Evolutionary conservation across 2,113 vertebrate genomes (phyloP), one percentile per base, ranked within the genome.

Genomic region (Mastomys natalensis): DNA sequence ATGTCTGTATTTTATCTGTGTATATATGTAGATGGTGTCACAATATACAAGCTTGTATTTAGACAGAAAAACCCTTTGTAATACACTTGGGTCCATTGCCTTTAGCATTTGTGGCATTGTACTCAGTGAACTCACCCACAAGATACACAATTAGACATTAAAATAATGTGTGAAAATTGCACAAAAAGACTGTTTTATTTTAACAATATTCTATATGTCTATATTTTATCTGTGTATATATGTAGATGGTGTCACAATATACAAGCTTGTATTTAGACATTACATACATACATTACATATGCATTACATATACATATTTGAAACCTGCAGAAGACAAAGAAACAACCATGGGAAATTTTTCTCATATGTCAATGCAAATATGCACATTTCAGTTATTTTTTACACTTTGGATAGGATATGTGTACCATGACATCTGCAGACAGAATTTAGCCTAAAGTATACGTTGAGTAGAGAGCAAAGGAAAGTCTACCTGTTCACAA

Each of bases 391-490:
- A 87, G 13, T 80, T 77, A 11, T 22, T 51, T 64, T 82, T 72
- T 34, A 48, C 31, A 64, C 55, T 60, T 78, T 84, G 64, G 15
- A 91, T 64, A 58, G 40, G 26, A 43, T 84, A 78, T 5, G 4
- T 34, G 91, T n/a, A 88, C 37, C 9, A 2, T 31, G 51, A 81
- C 84, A 72, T 40, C 66, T 51, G 53, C 62, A 34, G 40, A 0
- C 58, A 29, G 87, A 77, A 8, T 74, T 45, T 64, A 48, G 85
- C 48, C 31, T 4, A 26, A 55, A 16, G 13, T 62, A 31, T 77
- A 31, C 70, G 78, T 87, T 80, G 5, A 84, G 48, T n/a, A 88
- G 43, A 68, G 88, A 96, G 40, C 90, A 78, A 90, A 45, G 8
- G 7, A 34, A 95, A 91, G 72, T 24, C 24, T 78, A 86, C 93